phyloP scores from a whole-genome alignment of 2,113 vertebrate genomes.

The Antechinus stuartii region DNA sequence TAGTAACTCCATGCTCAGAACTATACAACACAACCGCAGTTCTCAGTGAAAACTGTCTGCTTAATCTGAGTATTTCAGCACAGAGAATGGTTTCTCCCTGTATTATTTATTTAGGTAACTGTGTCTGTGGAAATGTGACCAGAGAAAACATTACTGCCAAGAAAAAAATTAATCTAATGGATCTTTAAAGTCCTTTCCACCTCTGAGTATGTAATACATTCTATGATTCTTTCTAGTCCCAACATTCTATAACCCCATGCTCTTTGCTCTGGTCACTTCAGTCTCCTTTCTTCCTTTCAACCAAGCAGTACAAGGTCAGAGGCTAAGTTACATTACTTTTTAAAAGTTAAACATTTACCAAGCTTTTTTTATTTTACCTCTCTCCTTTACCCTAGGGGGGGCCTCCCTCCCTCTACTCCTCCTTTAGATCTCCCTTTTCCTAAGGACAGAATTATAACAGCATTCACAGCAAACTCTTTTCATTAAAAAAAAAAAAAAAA shows the following conservation, averaged over 20 bases:
- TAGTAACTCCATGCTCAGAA: slow-evolving; percentile 45
- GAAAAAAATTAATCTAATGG: slow-evolving; percentile 64
- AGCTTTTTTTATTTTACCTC: slow-evolving; percentile 23
- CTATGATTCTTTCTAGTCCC: not conserved
- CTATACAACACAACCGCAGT: slow-evolving; percentile 12
- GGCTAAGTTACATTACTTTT: slow-evolving; percentile 54
- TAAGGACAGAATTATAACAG: slow-evolving; percentile 10
- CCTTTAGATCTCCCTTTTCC: slow-evolving; percentile 47
- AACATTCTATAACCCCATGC: not conserved
- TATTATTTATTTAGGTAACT: slow-evolving; percentile 51
- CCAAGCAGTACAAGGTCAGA: slow-evolving; percentile 70
- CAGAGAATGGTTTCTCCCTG: slow-evolving; percentile 34
- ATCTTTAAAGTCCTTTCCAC: slow-evolving; percentile 16
- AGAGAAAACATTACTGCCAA: slow-evolving; percentile 59
- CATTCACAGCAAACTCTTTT: slow-evolving; percentile 52
- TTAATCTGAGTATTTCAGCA: slow-evolving; percentile 54
- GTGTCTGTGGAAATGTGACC: slow-evolving; percentile 48
- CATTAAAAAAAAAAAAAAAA: slow-evolving; percentile 55
- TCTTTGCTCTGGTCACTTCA: slow-evolving; percentile 61
- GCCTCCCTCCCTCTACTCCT: slow-evolving; percentile 58
- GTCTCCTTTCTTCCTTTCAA: slow-evolving; percentile 70
- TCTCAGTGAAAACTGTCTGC: slow-evolving; percentile 29
- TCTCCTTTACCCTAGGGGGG: slow-evolving; percentile 52
- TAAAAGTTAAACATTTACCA: slow-evolving; percentile 72
- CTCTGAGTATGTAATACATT: not conserved